phyloP scores from a whole-genome alignment of 2,113 vertebrate species.

The Pseudois nayaur region DNA sequence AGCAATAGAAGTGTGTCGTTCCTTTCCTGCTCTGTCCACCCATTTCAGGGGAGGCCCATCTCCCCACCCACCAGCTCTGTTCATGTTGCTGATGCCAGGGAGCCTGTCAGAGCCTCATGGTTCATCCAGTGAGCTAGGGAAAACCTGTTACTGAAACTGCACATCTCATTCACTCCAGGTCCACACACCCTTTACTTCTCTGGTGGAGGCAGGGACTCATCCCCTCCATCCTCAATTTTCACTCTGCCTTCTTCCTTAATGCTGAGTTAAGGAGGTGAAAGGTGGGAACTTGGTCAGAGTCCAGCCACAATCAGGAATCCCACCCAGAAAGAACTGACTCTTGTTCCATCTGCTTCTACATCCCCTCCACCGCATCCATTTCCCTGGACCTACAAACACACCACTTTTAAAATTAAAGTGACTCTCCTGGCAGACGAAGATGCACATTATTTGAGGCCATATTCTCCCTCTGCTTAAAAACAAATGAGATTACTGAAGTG shows the following conservation, averaged over 20 bases:
- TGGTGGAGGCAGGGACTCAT: background rate
- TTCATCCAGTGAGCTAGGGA: background rate
- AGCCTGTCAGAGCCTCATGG: rapidly evolving
- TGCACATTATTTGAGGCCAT: background rate
- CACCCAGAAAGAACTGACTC: background rate
- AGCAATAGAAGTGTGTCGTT: background rate
- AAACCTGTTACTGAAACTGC: background rate
- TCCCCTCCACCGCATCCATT: background rate
- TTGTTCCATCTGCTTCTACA: background rate
- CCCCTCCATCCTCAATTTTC: background rate
- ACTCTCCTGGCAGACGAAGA: background rate
- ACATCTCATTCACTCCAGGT: no score
- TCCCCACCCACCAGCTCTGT: background rate
- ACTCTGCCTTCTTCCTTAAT: background rate
- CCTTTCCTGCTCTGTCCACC: background rate
- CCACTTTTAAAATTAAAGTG: background rate
- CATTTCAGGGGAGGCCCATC: background rate
- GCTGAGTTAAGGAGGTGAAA: background rate
- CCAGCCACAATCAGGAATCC: background rate
- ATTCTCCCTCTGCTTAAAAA: background rate
- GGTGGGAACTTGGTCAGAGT: background rate
- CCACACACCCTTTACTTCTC: no score
- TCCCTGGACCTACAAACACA: background rate
- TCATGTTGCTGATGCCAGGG: rapidly evolving
- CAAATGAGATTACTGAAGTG: constrained; percentile 24